phyloP scores from a whole-genome alignment of 1,140 invertebrate species.

The Scaptomyza graminum region DNA sequence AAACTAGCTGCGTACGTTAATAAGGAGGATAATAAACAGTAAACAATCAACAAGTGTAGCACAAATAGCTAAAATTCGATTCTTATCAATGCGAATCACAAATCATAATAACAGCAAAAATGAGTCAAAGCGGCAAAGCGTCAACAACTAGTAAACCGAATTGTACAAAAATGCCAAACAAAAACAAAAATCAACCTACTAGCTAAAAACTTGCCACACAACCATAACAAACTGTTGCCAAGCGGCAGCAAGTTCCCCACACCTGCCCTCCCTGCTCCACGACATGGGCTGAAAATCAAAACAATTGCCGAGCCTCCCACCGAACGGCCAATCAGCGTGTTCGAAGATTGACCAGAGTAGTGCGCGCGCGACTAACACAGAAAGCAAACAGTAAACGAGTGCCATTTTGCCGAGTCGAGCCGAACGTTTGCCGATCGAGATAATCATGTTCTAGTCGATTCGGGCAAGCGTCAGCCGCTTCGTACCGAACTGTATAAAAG shows the following conservation, averaged over 20 bases:
- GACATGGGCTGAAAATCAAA: constrained; percentile 66
- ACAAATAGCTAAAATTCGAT: constrained; percentile 21
- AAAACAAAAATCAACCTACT: constrained; percentile 30
- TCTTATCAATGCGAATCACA: constrained; percentile 46
- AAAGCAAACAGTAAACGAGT: neutral
- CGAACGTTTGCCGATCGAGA: constrained; percentile 46
- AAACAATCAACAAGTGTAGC: constrained; percentile 48
- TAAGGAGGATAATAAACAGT: neutral
- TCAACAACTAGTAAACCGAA: neutral
- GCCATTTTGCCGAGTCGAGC: constrained; percentile 20
- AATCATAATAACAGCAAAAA: constrained; percentile 11
- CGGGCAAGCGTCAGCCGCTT: constrained; percentile 39
- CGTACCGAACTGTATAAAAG: constrained; percentile 66
- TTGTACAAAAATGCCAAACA: constrained; percentile 6
- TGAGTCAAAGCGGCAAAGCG: constrained; percentile 4
- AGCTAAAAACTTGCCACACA: constrained; percentile 15
- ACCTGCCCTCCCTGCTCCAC: neutral
- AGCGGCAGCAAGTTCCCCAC: constrained; percentile 18
- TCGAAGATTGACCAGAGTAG: constrained; percentile 51
- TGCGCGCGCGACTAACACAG: constrained; percentile 3
- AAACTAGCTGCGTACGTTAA: constrained; percentile 54
- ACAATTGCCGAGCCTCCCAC: constrained; percentile 74
- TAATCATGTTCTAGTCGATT: constrained; percentile 65
- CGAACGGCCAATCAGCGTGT: constrained; percentile 61
- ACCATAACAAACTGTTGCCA: constrained; percentile 59